These are phyloP conservation scores for Periplaneta americana DNA, from an alignment of 1,140 invertebrate species.

Conservation along the genomic window DNA sequence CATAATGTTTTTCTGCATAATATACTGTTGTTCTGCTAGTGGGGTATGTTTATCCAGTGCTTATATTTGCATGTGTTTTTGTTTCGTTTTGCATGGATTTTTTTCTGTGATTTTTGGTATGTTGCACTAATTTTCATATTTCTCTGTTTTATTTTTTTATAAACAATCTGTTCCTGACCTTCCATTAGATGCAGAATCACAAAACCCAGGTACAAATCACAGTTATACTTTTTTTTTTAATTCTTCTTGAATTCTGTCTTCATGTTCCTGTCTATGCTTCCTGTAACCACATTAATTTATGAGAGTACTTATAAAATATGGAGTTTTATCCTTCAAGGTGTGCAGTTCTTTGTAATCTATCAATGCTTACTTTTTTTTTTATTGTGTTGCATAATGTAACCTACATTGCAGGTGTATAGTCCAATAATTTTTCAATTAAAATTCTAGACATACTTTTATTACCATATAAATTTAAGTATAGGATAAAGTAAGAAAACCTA, in stretches of 20 bases:
- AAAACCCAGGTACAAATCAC: constrained; percentile 16
- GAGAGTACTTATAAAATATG: no score
- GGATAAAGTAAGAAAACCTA: no score
- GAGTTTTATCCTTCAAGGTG: no score
- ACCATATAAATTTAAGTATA: no score
- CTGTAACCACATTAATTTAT: no score
- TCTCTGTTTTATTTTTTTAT: constrained; percentile 21
- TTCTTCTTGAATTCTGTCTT: constrained; percentile 14
- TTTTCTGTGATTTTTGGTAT: background rate
- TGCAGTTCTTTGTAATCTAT: no score
- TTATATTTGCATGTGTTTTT: constrained; percentile 8
- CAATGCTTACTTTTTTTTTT: no score
- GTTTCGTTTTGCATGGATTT: constrained; percentile 9
- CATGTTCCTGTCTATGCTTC: constrained; percentile 17
- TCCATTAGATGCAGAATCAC: constrained; percentile 18
- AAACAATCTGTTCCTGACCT: constrained; percentile 19
- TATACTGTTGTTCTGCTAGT: background rate
- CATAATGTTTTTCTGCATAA: background rate
- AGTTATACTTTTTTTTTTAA: constrained; percentile 9
- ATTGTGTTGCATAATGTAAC: no score
- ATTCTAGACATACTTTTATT: no score
- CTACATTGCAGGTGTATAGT: no score
- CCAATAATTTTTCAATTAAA: no score
- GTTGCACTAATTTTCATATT: constrained; percentile 17
- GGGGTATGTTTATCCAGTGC: background rate